A percentile compares a stretch with the other conserved stretches of the same genome.
These are phyloP conservation scores for Xylophagus ater DNA, from an alignment of 2,888 invertebrate species.

Conservation along the genomic window DNA sequence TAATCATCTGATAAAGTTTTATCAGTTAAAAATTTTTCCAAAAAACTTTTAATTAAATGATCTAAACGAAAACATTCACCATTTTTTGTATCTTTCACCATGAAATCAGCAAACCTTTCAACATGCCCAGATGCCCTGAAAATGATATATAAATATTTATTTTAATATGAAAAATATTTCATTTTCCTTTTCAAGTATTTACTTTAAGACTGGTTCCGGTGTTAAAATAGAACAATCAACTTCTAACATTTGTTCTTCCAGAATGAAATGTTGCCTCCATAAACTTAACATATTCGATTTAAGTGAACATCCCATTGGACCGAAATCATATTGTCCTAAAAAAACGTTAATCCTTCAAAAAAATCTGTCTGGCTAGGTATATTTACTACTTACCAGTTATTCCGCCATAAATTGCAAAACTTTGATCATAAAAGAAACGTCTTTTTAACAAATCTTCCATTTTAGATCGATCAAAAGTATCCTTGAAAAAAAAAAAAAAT, in stretches of 20 bases:
- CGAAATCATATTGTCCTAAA: conserved; percentile 88
- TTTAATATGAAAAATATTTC: background rate
- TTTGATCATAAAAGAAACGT: conserved; percentile 95
- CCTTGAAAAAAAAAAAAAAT: conserved; percentile 27
- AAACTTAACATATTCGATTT: conserved; percentile 87
- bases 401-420: conserved; percentile 98
- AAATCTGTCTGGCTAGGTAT: background rate
- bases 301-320: conserved; percentile 98
- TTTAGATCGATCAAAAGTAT: conserved; percentile 78
- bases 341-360: background rate
- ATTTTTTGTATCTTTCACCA: conserved; percentile 93
- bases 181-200: conserved; percentile 39
- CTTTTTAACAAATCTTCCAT: conserved; percentile 96
- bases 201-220: conserved; percentile 91
- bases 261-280: conserved; percentile 93
- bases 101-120: conserved; percentile 95
- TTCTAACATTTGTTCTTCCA: conserved; percentile 98
- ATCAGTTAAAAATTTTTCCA: conserved; percentile 75
- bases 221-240: conserved; percentile 97
- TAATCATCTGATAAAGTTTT: conserved; percentile 65
- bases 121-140: conserved; percentile 92
- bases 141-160: conserved; percentile 10
- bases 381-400: conserved; percentile 45
- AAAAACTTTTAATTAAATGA: conserved; percentile 89
- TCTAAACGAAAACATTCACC: conserved; percentile 98